Percentiles rank a stretch among this genome's conserved stretches.
Conservation (phyloP, 2,113 vertebrate genomes). For the Oenanthe melanoleuca region DNA sequence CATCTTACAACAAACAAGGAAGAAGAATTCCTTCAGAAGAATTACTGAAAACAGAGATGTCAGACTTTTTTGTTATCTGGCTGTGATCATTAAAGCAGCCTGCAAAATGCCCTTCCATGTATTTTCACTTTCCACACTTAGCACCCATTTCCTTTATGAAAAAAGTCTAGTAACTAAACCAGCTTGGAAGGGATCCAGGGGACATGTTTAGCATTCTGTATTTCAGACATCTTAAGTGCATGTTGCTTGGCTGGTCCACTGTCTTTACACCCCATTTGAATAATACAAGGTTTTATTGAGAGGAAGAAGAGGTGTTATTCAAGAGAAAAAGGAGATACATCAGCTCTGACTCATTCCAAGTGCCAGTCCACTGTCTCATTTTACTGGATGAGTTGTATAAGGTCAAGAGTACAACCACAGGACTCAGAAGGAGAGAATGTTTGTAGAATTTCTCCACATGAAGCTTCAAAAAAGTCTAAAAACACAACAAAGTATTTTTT, state of each 20-base stretch:
- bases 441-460: not conserved
- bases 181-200: constrained; percentile 6
- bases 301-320: not conserved
- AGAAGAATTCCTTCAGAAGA: not conserved
- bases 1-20: not conserved
- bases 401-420: not conserved
- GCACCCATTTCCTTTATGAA: constrained; percentile 31
- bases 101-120: not conserved
- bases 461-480: not conserved
- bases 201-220: not conserved
- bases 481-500: not conserved
- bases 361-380: not conserved
- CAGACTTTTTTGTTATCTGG: not conserved
- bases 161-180: not conserved
- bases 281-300: constrained; percentile 12
- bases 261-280: constrained; percentile 8
- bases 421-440: not conserved
- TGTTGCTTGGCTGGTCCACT: not conserved
- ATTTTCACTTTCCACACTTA: constrained; percentile 18
- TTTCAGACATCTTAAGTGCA: constrained; percentile 26
- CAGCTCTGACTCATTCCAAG: constrained; percentile 6
- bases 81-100: not conserved
- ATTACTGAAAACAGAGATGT: not conserved
- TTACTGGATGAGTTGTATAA: not conserved
- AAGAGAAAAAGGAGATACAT: not conserved